These are phyloP conservation scores for Gobius niger DNA, from an alignment of 2,113 vertebrate genomes.

Conservation along the genomic window DNA sequence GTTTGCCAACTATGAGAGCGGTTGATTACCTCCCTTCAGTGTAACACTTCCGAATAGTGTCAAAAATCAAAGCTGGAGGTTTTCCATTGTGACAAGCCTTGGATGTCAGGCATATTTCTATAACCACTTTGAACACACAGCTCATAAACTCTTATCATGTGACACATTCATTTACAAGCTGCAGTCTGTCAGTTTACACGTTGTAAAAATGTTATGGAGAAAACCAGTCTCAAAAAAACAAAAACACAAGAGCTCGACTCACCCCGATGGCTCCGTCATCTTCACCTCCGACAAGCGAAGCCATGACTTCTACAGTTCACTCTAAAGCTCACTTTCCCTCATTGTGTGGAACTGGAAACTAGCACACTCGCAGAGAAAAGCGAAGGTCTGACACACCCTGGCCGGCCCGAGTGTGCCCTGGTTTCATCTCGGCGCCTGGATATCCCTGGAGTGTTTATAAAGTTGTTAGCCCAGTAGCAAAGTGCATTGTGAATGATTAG, in stretches of 20 bases:
- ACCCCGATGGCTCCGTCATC: conserved; percentile 59
- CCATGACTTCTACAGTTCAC: conserved; percentile 40
- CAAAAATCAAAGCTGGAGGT: no score
- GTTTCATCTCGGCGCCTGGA: conserved; percentile 40
- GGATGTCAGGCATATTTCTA: not conserved
- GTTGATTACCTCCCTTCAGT: no score
- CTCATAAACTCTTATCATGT: not conserved
- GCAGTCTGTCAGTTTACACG: not conserved
- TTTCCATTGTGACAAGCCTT: no score
- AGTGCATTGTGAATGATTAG: conserved; percentile 54
- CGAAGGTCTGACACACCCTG: conserved; percentile 64
- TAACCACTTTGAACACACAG: not conserved
- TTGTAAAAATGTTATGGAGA: not conserved
- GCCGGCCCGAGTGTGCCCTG: conserved; percentile 14
- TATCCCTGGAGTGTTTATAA: not conserved
- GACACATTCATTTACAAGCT: not conserved
- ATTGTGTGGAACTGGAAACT: not conserved
- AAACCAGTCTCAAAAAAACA: not conserved
- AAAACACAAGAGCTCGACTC: conserved; percentile 32
- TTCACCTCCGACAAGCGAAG: conserved; percentile 47
- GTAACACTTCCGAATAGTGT: no score
- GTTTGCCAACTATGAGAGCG: no score
- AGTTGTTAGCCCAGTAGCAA: not conserved
- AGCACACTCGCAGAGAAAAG: not conserved
- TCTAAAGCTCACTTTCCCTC: not conserved